Evolutionary conservation across 1,140 invertebrate species (phyloP).

Genomic region (Condylostylus longicornis): DNA sequence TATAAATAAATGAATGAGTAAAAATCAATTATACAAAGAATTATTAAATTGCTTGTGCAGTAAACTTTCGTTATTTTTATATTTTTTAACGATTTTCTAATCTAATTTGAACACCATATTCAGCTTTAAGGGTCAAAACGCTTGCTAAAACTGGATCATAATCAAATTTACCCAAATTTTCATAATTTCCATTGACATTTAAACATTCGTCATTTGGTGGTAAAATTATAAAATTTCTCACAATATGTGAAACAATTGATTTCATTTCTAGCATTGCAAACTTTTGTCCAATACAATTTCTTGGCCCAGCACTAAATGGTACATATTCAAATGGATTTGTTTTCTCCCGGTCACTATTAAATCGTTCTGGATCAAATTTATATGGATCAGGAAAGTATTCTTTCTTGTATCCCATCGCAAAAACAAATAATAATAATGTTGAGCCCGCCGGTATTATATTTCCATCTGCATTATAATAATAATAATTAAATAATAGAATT

Average conservation of each 20-base stretch:
- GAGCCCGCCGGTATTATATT: slow-evolving; percentile 31
- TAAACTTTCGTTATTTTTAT: too few species aligned
- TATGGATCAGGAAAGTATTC: slow-evolving; percentile 42
- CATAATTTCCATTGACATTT: too few species aligned
- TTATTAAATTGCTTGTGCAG: too few species aligned
- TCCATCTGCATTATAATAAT: slow-evolving; percentile 12
- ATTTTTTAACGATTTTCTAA: too few species aligned
- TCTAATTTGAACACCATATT: too few species aligned
- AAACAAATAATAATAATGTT: slow-evolving; percentile 27
- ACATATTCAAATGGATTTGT: slow-evolving; percentile 38
- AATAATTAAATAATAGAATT: not conserved
- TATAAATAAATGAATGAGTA: too few species aligned
- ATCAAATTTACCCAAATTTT: too few species aligned
- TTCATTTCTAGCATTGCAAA: slow-evolving; percentile 28
- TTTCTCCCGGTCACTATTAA: slow-evolving; percentile 26
- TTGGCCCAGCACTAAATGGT: slow-evolving; percentile 46
- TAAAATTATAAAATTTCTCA: slow-evolving; percentile 27
- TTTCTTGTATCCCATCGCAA: slow-evolving; percentile 36
- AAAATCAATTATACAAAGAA: too few species aligned
- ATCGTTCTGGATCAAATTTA: slow-evolving; percentile 47
- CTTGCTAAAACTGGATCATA: too few species aligned
- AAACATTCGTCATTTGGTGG: slow-evolving; percentile 15
- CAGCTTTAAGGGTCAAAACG: too few species aligned
- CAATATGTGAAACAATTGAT: slow-evolving; percentile 25
- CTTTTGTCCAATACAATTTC: slow-evolving; percentile 42